Percentiles rank a stretch among this genome's conserved stretches.
These are phyloP conservation scores for Pectinophora gossypiella DNA, from an alignment of 1,140 invertebrate genomes.

Conservation along the genomic window DNA sequence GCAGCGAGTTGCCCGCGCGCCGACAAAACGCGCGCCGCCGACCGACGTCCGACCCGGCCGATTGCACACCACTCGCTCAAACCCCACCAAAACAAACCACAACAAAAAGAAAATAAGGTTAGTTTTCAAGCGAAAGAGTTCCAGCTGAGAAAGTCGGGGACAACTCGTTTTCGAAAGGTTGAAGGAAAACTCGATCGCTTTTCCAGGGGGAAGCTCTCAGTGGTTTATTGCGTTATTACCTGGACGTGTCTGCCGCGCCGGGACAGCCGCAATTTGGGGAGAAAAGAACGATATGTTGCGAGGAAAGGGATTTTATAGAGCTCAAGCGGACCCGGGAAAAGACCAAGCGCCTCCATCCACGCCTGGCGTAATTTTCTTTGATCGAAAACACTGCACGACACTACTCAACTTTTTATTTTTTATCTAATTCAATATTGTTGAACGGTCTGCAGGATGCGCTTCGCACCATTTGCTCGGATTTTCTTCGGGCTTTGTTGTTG, in stretches of 20 bases:
- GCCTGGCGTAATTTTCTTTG: constrained; percentile 62
- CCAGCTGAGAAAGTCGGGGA: constrained; percentile 40
- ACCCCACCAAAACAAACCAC: constrained; percentile 35
- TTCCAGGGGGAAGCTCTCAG: constrained; percentile 68
- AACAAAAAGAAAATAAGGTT: constrained; percentile 44
- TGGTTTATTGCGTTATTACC: constrained; percentile 75
- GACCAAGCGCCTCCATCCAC: constrained; percentile 35
- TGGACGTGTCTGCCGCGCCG: constrained; percentile 65
- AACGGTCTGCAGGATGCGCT: constrained; percentile 28
- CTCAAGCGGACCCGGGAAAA: constrained; percentile 39
- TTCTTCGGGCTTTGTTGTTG: constrained; percentile 15
- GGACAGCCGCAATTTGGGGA: constrained; percentile 67
- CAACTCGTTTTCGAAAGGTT: constrained; percentile 64
- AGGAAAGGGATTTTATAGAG: constrained; percentile 65
- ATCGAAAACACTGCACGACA: constrained; percentile 56
- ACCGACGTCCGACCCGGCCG: background rate
- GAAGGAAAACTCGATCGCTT: constrained; percentile 71
- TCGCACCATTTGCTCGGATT: constrained; percentile 21
- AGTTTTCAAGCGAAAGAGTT: constrained; percentile 29
- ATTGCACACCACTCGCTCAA: background rate
- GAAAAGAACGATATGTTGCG: constrained; percentile 68
- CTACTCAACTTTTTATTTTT: constrained; percentile 57
- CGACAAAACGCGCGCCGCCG: background rate
- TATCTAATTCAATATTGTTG: constrained; percentile 51
- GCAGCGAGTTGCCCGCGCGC: constrained; percentile 30